Conservation (phyloP, 2,888 invertebrate genomes). For the Phaonia tiefii region DNA sequence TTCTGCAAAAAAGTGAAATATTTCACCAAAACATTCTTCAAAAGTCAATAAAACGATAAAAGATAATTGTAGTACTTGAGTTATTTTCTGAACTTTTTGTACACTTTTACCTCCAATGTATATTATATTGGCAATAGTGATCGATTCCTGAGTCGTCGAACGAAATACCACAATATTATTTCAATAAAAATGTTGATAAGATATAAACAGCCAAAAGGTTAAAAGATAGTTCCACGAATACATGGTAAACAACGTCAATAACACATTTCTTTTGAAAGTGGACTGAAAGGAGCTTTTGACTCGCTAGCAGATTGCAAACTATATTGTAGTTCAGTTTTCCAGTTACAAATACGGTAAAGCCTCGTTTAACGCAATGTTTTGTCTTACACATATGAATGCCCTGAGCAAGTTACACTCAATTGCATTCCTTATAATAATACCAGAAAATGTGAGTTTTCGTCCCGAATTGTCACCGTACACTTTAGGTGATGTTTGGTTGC, state of each 20-base stretch:
- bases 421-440: no score
- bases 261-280: not conserved
- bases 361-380: no score
- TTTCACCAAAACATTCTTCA: not conserved
- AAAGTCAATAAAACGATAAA: slow-evolving; percentile 6
- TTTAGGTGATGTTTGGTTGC: no score
- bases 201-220: slow-evolving; percentile 22
- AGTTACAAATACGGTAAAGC: no score
- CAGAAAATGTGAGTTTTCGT: no score
- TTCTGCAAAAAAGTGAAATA: not conserved
- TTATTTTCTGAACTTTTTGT: not conserved
- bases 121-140: not conserved
- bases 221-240: not conserved
- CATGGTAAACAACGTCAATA: not conserved
- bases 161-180: slow-evolving; percentile 15
- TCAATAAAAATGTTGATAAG: slow-evolving; percentile 21
- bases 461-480: no score
- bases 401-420: no score
- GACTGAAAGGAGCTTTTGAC: slow-evolving; percentile 12
- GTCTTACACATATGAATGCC: no score
- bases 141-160: not conserved
- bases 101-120: not conserved
- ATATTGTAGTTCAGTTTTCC: no score
- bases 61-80: slow-evolving; percentile 13
- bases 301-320: no score